Evolutionary conservation across 2,113 vertebrate genomes (phyloP).

Genomic region (Irena cyanogastra): DNA sequence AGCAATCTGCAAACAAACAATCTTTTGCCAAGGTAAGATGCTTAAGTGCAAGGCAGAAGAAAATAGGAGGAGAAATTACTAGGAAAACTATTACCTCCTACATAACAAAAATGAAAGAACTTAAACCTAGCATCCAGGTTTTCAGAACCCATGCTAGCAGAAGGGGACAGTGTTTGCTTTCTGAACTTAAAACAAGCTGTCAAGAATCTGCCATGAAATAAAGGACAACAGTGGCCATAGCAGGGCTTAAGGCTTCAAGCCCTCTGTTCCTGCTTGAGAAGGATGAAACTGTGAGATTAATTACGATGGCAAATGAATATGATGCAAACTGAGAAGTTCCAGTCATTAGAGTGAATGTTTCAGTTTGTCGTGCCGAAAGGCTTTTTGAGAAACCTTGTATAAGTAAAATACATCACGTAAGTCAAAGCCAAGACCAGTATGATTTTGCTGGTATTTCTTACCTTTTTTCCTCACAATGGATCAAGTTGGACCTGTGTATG

Average conservation of each 20-base stretch:
- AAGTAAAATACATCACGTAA: neutral
- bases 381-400: neutral
- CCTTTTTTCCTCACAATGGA: neutral
- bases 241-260: neutral
- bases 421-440: neutral
- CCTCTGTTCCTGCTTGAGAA: neutral
- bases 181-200: neutral
- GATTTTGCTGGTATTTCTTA: neutral
- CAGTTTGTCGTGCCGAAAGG: neutral
- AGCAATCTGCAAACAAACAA: neutral
- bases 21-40: neutral
- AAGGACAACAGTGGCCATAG: neutral
- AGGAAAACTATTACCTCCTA: neutral
- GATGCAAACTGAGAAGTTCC: neutral
- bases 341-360: neutral
- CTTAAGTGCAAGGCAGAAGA: neutral
- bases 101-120: neutral
- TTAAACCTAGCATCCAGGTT: neutral
- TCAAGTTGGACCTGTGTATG: neutral
- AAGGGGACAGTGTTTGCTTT: neutral
- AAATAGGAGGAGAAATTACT: neutral
- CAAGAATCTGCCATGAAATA: neutral
- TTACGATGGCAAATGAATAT: neutral
- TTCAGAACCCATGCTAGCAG: neutral
- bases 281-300: neutral